Evolutionary conservation across 2,113 vertebrate genomes (phyloP).

Genomic region (Sinocyclocheilus anophthalmus): DNA sequence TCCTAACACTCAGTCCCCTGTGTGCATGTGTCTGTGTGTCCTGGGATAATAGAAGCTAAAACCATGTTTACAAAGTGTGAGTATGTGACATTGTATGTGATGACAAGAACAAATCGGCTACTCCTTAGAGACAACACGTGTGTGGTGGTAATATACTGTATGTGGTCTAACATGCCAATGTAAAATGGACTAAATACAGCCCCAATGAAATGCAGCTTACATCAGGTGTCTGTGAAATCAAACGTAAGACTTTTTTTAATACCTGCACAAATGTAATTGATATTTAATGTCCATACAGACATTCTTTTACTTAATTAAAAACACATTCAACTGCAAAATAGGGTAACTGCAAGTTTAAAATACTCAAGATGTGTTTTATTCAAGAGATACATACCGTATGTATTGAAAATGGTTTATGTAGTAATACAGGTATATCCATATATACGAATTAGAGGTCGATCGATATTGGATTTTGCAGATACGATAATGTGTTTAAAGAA

Average conservation of each 20-base stretch:
- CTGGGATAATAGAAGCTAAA: conserved; percentile 15
- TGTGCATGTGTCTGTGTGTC: conserved; percentile 30
- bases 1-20: conserved; percentile 23
- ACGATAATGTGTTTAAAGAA: neutral
- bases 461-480: neutral
- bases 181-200: neutral
- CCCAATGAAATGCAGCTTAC: neutral
- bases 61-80: conserved; percentile 5
- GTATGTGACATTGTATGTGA: conserved; percentile 32
- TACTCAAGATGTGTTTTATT: neutral
- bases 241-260: neutral
- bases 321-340: neutral
- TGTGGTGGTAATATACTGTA: neutral
- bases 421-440: neutral
- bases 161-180: neutral
- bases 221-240: neutral
- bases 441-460: neutral
- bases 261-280: neutral
- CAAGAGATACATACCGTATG: neutral
- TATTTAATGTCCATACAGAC: neutral
- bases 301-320: neutral
- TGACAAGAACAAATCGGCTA: conserved; percentile 17
- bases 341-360: neutral
- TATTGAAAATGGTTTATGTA: neutral
- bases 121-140: conserved; percentile 14